Base-by-base conservation (phyloP, 2,797 vertebrate species). In the Morelia viridis region DNA sequence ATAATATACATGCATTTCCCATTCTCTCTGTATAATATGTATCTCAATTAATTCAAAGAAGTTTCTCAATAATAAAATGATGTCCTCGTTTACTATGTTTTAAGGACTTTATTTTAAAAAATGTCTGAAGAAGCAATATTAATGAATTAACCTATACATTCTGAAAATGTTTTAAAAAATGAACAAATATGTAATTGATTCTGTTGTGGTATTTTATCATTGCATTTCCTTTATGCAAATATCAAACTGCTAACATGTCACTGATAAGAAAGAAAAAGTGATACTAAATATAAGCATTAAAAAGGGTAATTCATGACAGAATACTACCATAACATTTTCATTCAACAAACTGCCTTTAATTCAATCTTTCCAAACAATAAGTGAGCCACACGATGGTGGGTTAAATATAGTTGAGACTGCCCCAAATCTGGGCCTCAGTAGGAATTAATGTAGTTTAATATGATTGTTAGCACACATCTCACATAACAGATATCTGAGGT, bases 401-500 rank as follows among this genome's bases (percentile, higher is more conserved):
- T 96, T 97, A 95, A 97, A 95, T 95, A 94, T 97, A 96, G 95
- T 94, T 84, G 94, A 96, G 96, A 95, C 96, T 96, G 96, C 96
- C 95, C 94, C 96, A 95, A 96, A 95, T 87, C 92, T 50, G 91
- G 12, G 95, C 90, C 95, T 96, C 90, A 2, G 93, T 95, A 95
- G 96, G 97, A 96, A 97, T 97, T 97, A 97, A 96, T 95, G 80
- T 91, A 96, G 97, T 96, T 97, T 96, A 95, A 96, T 96, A 96
- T 93, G 92, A 94, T 96, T 96, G 95, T 97, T 97, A 97, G 97
- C 97, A 96, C 96, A 96, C 96, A 96, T 97, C 97, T 97, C 92
- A 92, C 96, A 96, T 97, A 97, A 97, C 97, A 97, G 97, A 97
- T n/a, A n/a, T n/a, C n/a, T n/a, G n/a, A n/a, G n/a, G n/a, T n/a